phyloP scores from a whole-genome alignment of 2,797 vertebrate species.

The Nothura maculosa region DNA sequence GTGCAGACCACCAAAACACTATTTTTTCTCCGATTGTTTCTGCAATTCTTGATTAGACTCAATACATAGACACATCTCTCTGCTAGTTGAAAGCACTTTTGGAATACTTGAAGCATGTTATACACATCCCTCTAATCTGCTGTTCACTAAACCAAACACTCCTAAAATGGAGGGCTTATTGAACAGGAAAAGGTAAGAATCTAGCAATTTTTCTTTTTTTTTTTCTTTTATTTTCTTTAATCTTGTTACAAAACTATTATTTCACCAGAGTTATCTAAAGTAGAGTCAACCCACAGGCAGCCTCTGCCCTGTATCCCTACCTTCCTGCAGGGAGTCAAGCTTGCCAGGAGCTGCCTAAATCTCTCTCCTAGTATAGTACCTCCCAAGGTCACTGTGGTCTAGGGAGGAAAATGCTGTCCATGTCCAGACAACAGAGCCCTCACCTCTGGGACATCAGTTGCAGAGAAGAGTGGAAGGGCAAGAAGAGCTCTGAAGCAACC shows the following conservation, averaged over 20 bases:
- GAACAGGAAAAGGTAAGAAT: background rate
- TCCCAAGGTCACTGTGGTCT: background rate
- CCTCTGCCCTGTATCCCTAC: background rate
- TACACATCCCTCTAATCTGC: background rate
- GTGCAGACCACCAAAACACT: background rate
- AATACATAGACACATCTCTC: background rate
- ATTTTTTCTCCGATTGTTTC: background rate
- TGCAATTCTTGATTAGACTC: background rate
- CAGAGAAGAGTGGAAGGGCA: background rate
- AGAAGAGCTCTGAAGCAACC: background rate
- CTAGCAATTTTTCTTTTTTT: rapidly evolving
- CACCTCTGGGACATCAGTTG: background rate
- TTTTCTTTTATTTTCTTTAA: background rate
- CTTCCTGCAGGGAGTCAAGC: background rate
- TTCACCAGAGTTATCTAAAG: background rate
- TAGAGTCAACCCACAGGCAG: background rate
- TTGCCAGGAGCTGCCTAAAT: background rate
- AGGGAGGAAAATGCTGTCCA: background rate
- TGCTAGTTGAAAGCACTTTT: background rate
- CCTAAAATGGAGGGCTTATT: background rate
- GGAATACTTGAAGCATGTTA: background rate
- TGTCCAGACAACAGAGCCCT: background rate
- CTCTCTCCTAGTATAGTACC: rapidly evolving
- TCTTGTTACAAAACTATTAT: background rate
- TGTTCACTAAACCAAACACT: background rate